These are phyloP conservation scores for Romanomermis culicivorax DNA, from an alignment of 2,888 invertebrate genomes.

Conservation along the genomic window DNA sequence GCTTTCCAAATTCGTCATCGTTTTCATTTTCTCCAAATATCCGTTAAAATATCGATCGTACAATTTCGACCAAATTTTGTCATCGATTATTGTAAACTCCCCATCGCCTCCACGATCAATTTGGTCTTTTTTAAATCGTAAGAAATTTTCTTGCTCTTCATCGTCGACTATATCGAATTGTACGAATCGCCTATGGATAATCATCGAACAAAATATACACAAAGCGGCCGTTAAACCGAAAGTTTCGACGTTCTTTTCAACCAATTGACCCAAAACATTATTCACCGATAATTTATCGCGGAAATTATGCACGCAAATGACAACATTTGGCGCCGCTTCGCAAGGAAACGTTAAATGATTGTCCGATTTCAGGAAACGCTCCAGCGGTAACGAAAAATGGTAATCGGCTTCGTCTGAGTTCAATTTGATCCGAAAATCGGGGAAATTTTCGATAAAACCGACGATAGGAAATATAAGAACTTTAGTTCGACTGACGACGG, in stretches of 20 bases:
- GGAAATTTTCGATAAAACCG: not conserved
- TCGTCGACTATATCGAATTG: not conserved
- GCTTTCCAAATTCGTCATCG: too few species aligned
- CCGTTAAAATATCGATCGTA: not conserved
- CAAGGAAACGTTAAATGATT: not conserved
- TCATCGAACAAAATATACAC: not conserved
- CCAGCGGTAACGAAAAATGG: not conserved
- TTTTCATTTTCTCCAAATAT: too few species aligned
- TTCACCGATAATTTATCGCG: not conserved
- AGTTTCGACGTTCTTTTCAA: not conserved
- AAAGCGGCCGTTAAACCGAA: constrained; percentile 4
- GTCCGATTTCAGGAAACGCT: not conserved
- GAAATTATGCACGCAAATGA: not conserved
- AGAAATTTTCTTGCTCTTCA: too few species aligned
- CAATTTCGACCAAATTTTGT: not conserved
- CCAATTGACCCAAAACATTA: not conserved
- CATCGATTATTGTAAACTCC: too few species aligned
- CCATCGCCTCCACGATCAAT: too few species aligned
- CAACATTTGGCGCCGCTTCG: not conserved
- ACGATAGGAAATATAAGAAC: not conserved
- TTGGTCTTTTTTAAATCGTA: too few species aligned
- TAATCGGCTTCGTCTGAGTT: not conserved
- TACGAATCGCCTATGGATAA: not conserved
- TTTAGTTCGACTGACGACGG: not conserved
- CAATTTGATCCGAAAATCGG: not conserved